Evolutionary conservation across 2,888 invertebrate genomes (phyloP).

Genomic region (Diarsia brunnea): DNA sequence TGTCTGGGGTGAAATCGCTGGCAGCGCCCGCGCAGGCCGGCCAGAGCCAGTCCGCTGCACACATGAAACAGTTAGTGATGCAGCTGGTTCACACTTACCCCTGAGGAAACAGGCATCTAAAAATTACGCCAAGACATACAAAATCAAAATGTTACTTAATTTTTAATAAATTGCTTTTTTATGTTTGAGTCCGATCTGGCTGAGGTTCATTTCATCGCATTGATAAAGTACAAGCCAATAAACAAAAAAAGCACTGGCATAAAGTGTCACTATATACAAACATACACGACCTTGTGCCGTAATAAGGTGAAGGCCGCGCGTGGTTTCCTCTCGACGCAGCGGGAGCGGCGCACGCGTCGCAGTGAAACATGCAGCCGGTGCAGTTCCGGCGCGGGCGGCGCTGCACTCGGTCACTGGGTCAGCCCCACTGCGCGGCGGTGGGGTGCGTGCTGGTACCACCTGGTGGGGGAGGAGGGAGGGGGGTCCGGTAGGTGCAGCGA

Average conservation of each 20-base stretch:
- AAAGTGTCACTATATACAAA: conserved; percentile 62
- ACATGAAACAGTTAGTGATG: conserved; percentile 4
- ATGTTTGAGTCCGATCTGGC: neutral
- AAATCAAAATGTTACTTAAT: neutral
- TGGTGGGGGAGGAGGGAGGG: conserved; percentile 10
- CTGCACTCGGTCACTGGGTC: conserved; percentile 90
- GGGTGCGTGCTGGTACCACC: conserved; percentile 51
- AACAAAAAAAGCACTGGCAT: conserved; percentile 22
- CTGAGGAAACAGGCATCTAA: neutral
- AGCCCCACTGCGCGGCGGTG: conserved; percentile 73
- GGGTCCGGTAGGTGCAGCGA: conserved; percentile 51
- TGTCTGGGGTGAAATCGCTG: conserved; percentile 85
- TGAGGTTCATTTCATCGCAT: conserved; percentile 8
- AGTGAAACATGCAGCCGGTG: conserved; percentile 84
- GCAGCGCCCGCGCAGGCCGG: conserved; percentile 53
- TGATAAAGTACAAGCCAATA: conserved; percentile 39
- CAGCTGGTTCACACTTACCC: conserved; percentile 3
- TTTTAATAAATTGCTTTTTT: neutral
- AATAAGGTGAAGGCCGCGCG: conserved; percentile 87
- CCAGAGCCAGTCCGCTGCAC: conserved; percentile 37
- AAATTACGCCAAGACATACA: neutral
- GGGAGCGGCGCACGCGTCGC: conserved; percentile 79
- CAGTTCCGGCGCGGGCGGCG: conserved; percentile 85
- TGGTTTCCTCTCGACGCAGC: conserved; percentile 84
- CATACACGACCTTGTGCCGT: conserved; percentile 82